Evolutionary conservation across 2,113 vertebrate genomes (phyloP).

Genomic region (Patagioenas fasciata): DNA sequence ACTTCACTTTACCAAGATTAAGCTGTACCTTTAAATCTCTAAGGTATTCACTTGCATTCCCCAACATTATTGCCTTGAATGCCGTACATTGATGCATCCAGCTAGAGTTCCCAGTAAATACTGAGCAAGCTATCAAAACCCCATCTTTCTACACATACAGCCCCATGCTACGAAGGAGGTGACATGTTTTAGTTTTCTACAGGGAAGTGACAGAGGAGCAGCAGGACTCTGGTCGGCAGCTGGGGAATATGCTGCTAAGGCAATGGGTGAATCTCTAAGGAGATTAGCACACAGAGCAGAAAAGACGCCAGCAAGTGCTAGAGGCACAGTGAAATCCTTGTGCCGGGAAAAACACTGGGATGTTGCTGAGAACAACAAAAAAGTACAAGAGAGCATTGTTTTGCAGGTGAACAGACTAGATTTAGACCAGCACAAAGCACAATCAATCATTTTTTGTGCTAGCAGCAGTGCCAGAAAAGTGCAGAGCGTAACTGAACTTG

Average conservation of each 20-base stretch:
- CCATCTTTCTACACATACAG: accelerated
- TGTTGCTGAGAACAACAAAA: conserved; percentile 54
- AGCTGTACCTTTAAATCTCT: neutral
- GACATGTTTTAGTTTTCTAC: neutral
- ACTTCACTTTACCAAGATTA: neutral
- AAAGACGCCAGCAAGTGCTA: neutral
- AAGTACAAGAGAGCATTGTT: conserved; percentile 3
- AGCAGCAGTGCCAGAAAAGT: neutral
- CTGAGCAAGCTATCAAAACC: neutral
- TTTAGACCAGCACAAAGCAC: conserved; percentile 15
- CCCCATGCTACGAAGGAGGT: neutral
- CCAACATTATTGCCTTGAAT: neutral
- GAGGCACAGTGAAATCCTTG: conserved; percentile 16
- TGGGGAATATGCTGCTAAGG: neutral
- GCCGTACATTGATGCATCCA: accelerated
- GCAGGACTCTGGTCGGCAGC: neutral
- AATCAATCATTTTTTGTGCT: conserved; percentile 55
- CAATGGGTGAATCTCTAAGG: neutral
- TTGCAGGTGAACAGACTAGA: conserved; percentile 32
- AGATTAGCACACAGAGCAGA: neutral
- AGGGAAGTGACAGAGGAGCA: neutral
- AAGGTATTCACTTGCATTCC: neutral
- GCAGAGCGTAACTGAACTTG: conserved; percentile 18
- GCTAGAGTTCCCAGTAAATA: neutral
- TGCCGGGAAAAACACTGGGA: neutral